Percentiles rank a stretch among this genome's conserved stretches.
phyloP scores from a whole-genome alignment of 2,797 vertebrate genomes.

The Trachops cirrhosus region DNA sequence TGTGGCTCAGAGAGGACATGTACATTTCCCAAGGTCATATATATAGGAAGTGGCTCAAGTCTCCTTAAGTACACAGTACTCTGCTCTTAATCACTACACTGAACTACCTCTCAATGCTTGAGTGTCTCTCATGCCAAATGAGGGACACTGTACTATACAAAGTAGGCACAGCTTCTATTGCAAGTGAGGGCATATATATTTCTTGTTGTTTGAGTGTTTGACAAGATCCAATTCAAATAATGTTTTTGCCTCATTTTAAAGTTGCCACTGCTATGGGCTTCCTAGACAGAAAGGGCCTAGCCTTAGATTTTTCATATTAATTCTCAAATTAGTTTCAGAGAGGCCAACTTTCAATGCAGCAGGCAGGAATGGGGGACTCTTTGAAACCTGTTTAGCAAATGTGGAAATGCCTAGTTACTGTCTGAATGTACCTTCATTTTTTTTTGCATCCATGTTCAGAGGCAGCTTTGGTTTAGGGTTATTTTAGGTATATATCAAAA shows the following conservation, averaged over 20 bases:
- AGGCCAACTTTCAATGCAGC: not conserved
- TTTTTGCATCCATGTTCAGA: not conserved
- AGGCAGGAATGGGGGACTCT: not conserved
- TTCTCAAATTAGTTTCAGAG: not conserved
- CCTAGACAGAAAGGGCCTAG: not conserved
- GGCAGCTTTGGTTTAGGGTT: conserved; percentile 28
- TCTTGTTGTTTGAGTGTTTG: not conserved
- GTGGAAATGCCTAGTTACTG: not conserved
- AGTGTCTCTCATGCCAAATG: not conserved
- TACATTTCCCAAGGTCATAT: not conserved
- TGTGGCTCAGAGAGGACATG: not conserved
- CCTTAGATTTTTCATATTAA: not conserved
- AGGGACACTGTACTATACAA: not conserved
- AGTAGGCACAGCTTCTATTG: not conserved
- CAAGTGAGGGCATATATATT: not conserved
- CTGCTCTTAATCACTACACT: not conserved
- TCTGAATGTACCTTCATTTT: not conserved
- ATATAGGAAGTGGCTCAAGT: not conserved
- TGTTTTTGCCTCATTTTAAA: conserved; percentile 7
- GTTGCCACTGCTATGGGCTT: not conserved
- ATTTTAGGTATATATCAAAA: not conserved
- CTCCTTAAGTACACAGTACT: not conserved
- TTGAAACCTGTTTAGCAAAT: not conserved
- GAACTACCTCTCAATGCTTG: not conserved
- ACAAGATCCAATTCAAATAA: not conserved